Evolutionary conservation across 2,797 vertebrate species (phyloP).

Genomic region (Perodicticus potto): DNA sequence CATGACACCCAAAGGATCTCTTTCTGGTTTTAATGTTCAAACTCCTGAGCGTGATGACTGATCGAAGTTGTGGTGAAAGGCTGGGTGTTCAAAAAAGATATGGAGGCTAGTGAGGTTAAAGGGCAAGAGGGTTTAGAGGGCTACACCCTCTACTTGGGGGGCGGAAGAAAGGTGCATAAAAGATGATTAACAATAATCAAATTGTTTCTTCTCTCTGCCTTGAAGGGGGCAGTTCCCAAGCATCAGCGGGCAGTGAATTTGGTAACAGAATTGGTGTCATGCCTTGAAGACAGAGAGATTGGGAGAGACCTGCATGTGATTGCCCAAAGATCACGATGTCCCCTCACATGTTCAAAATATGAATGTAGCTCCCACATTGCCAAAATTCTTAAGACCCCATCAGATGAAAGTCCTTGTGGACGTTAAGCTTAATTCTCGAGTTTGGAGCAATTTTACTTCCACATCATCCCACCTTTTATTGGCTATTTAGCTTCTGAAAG

Average conservation of each 20-base stretch:
- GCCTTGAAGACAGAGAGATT: conserved; percentile 5
- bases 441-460: not conserved
- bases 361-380: not conserved
- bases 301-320: not conserved
- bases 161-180: rapidly evolving
- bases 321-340: not conserved
- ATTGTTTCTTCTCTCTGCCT: not conserved
- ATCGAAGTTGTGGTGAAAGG: not conserved
- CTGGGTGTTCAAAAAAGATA: not conserved
- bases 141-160: not conserved
- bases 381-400: not conserved
- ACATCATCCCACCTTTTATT: not conserved
- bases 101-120: rapidly evolving
- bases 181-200: not conserved
- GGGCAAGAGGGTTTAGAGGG: not conserved
- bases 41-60: not conserved
- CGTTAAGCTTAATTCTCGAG: not conserved
- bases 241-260: not conserved
- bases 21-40: not conserved
- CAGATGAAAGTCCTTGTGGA: not conserved
- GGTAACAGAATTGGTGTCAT: not conserved
- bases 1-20: not conserved
- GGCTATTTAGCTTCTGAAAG: not conserved
- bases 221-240: not conserved
- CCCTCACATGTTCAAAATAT: not conserved